Evolutionary conservation across 1,140 invertebrate genomes (phyloP).

Genomic region (Pseudobourletiella spinata): DNA sequence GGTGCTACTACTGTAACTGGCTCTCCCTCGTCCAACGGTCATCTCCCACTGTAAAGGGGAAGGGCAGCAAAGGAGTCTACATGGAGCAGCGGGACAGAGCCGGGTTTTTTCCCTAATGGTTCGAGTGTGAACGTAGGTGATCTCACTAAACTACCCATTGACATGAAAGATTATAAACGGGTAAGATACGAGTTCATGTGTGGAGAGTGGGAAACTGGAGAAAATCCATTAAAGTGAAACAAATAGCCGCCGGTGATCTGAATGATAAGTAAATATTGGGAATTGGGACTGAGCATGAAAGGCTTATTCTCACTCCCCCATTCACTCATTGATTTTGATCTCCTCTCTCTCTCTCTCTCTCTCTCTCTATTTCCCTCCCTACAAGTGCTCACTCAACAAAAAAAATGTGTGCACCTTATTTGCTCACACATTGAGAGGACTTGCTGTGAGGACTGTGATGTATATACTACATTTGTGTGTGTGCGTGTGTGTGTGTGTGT

Average conservation of each 20-base stretch:
- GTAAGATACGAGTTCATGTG: background rate
- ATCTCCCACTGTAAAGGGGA: background rate
- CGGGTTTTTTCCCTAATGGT: slow-evolving; percentile 15
- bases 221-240: slow-evolving; percentile 33
- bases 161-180: background rate
- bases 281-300: slow-evolving; percentile 22
- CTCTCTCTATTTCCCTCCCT: background rate
- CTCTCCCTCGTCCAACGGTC: too few relatives aligned
- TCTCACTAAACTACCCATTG: background rate
- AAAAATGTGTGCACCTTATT: background rate
- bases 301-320: slow-evolving; percentile 14
- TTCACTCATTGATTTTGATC: slow-evolving; percentile 5
- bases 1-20: too few relatives aligned
- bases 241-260: slow-evolving; percentile 33
- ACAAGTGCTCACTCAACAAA: background rate
- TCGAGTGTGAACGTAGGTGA: slow-evolving; percentile 15
- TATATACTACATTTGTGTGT: background rate
- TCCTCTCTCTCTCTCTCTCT: too few relatives aligned
- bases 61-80: background rate
- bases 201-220: background rate
- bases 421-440: background rate
- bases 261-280: slow-evolving; percentile 28
- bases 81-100: background rate
- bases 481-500: background rate
- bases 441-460: background rate